Base-by-base conservation (phyloP, 1,140 invertebrate genomes). In the Drosophila insularis region DNA sequence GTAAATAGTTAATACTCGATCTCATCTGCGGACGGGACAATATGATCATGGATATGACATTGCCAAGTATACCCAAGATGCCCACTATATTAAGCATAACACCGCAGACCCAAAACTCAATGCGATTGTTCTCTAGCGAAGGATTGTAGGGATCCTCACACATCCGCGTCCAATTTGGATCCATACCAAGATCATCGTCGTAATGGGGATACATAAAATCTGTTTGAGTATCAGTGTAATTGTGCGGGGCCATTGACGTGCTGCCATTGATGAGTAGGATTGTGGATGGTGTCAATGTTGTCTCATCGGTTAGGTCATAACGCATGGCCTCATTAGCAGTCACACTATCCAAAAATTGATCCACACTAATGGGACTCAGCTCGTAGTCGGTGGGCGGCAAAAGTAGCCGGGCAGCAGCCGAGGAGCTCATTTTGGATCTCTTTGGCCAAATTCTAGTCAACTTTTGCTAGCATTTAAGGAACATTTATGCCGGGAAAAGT, bases 1-100 rank as follows among this genome's bases (percentile, higher is more conserved):
- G 94, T 67, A 98, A 94, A 87, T 97, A 98, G 93, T 98, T 99
- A 76, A 98, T 98, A 74, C 97, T 98, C 7, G 97, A 98, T 77
- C 96, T 95, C 98, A 98, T 98, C 85, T 98, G 97, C 0, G 97
- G 97, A 37, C 97, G 94, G 11, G 96, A 97, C 7, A 99, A 93
- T 31, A 99, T 98, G 19, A 98, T 95, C 93, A 98, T 97, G 0
- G 97, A 97, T 14, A 98, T 95, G 21, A 96, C 93, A 91, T 99
- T 99, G 61, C 97, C 97, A 1, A 98, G 92, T 32, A 99, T 95
- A 0, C 98, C 98, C 27, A 97, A 95, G 0, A 96, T 82, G 56
- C 97, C 96, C 13, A 98, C 94, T 11, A 96, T 89, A 84, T 97
- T 97, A 11, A 98, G 93, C 46, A 98, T 92, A 46, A 98, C 93